These are phyloP conservation scores for Diceros bicornis DNA, from an alignment of 2,797 vertebrate genomes.

Conservation along the genomic window DNA sequence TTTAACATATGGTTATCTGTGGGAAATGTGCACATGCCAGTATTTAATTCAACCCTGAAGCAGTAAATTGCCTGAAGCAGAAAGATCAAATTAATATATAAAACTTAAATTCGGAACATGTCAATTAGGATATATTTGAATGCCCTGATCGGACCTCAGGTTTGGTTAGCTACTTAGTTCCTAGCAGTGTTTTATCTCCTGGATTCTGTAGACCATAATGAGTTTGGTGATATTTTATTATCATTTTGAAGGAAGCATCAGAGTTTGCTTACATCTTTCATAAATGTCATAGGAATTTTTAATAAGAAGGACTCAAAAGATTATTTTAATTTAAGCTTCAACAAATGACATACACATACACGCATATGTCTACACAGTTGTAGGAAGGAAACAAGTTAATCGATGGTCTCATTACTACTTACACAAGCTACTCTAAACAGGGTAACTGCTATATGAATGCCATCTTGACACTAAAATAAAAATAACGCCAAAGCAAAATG, in stretches of 20 bases:
- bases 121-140: background rate
- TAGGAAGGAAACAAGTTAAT: background rate
- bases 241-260: background rate
- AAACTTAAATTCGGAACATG: background rate
- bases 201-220: background rate
- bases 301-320: background rate
- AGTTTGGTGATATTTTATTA: background rate
- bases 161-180: background rate
- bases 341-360: background rate
- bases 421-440: background rate
- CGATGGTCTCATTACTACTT: conserved; percentile 26
- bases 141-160: background rate
- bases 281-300: background rate
- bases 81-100: background rate
- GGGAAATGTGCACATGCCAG: background rate
- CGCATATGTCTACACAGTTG: background rate
- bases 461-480: conserved; percentile 65
- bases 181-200: background rate
- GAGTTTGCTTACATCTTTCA: background rate
- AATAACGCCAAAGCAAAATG: conserved; percentile 48
- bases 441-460: conserved; percentile 45
- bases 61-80: background rate
- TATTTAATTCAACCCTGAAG: background rate
- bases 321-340: conserved; percentile 41
- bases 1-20: background rate